phyloP scores from a whole-genome alignment of 2,113 vertebrate genomes.

The Psilopsiagon aymara region DNA sequence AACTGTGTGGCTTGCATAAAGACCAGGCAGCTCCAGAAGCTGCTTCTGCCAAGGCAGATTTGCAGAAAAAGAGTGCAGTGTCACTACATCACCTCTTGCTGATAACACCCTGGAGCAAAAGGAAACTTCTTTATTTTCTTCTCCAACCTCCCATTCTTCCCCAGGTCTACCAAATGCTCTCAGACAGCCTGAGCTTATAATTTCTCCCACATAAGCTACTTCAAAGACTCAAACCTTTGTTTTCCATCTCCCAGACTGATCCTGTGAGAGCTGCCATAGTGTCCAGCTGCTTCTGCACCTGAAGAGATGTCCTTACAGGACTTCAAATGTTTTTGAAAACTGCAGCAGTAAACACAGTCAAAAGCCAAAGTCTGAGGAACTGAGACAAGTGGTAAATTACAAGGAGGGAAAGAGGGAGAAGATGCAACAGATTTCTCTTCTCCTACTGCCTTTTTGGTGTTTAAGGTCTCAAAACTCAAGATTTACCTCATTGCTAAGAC shows the following conservation, averaged over 20 bases:
- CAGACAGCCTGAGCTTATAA: not conserved
- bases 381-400: not conserved
- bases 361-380: not conserved
- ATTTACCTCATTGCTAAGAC: not conserved
- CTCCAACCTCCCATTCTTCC: not conserved
- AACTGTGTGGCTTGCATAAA: not conserved
- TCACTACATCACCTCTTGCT: not conserved
- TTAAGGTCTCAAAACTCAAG: not conserved
- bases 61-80: not conserved
- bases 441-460: not conserved
- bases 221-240: not conserved
- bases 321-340: not conserved
- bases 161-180: not conserved
- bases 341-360: not conserved
- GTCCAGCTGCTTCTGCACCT: slow-evolving; percentile 12
- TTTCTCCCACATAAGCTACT: not conserved
- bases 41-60: slow-evolving; percentile 13
- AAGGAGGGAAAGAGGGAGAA: not conserved
- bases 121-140: not conserved
- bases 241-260: not conserved
- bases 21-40: not conserved
- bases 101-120: not conserved
- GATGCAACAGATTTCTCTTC: not conserved
- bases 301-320: not conserved
- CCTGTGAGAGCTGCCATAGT: not conserved